Evolutionary conservation across 2,888 invertebrate genomes (phyloP).

Genomic region (Epinotia nisella): DNA sequence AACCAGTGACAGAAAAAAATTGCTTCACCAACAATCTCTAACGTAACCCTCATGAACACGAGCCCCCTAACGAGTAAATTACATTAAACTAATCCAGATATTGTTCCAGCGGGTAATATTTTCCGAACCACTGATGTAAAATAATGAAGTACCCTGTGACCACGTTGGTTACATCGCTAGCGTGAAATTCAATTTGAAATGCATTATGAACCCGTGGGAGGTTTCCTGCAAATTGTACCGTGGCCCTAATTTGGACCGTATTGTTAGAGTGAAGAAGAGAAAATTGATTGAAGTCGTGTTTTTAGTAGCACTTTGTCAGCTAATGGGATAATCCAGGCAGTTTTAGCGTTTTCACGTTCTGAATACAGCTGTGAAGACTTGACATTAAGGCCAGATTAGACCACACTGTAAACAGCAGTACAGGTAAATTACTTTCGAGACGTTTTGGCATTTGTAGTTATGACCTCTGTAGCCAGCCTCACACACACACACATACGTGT

Average conservation of each 20-base stretch:
- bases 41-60: not conserved
- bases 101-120: conserved; percentile 23
- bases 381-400: not conserved
- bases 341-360: not conserved
- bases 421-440: too few species aligned
- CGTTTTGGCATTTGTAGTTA: too few species aligned
- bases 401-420: not conserved
- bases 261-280: conserved; percentile 23
- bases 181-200: conserved; percentile 33
- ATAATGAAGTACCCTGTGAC: conserved; percentile 39
- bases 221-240: conserved; percentile 15
- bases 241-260: conserved; percentile 33
- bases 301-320: not conserved
- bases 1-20: too few species aligned
- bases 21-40: too few species aligned
- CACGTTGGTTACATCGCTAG: conserved; percentile 31
- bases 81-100: conserved; percentile 19
- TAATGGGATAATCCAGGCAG: conserved; percentile 4
- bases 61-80: conserved; percentile 20
- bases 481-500: too few species aligned
- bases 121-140: conserved; percentile 26
- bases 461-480: too few species aligned
- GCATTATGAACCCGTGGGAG: conserved; percentile 26
- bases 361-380: not conserved
- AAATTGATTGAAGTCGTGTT: conserved; percentile 26